These are phyloP conservation scores for Verasper variegatus DNA, from an alignment of 2,113 vertebrate species.

Conservation along the genomic window DNA sequence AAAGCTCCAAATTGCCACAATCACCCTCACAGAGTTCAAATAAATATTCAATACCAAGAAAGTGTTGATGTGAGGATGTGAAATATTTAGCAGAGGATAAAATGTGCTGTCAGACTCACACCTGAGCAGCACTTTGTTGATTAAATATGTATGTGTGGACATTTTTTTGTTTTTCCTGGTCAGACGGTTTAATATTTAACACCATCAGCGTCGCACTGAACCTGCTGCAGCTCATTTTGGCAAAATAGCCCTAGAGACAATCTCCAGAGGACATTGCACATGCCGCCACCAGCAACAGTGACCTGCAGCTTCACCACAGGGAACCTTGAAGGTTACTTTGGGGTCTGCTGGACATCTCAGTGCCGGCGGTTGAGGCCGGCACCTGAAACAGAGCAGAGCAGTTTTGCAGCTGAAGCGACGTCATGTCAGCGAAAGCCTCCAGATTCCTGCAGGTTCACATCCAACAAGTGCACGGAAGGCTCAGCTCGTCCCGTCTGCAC, in stretches of 20 bases:
- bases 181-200: too few relatives aligned
- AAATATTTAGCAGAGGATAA: constrained; percentile 33
- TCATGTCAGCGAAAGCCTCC: background rate
- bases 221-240: too few relatives aligned
- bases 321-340: too few relatives aligned
- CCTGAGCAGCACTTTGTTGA: background rate
- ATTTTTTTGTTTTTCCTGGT: background rate
- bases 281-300: background rate
- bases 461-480: background rate
- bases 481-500: background rate
- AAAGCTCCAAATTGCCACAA: background rate
- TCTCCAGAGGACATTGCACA: background rate
- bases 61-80: constrained; percentile 7
- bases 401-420: background rate
- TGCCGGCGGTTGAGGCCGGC: background rate
- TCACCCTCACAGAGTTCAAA: background rate
- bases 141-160: background rate
- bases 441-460: background rate
- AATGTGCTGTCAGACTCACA: background rate
- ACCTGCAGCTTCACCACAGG: too few relatives aligned
- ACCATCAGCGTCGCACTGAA: too few relatives aligned
- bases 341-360: background rate
- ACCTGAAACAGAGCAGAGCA: too few relatives aligned
- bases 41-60: constrained; percentile 7
- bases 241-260: background rate